Evolutionary conservation across 2,888 invertebrate genomes (phyloP).

Genomic region (Dolichomitus sp.): DNA sequence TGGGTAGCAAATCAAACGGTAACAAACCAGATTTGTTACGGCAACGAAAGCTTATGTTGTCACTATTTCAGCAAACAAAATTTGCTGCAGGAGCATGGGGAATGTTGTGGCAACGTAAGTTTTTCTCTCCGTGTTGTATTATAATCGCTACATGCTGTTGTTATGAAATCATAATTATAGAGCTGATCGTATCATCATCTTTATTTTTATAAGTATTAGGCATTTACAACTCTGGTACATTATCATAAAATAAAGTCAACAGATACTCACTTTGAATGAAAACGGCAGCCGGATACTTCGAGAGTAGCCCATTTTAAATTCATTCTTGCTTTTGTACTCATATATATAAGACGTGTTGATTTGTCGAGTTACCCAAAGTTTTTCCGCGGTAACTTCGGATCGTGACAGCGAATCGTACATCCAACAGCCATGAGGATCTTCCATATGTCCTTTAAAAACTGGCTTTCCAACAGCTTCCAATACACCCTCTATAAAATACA

Average conservation of each 20-base stretch:
- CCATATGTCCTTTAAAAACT: conserved; percentile 94
- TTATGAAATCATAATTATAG: too few species aligned
- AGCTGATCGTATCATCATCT: too few species aligned
- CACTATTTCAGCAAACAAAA: too few species aligned
- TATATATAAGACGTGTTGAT: conserved; percentile 91
- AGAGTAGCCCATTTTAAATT: conserved; percentile 87
- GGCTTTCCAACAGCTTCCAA: conserved; percentile 97
- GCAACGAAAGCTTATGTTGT: too few species aligned
- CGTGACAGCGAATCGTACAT: conserved; percentile 91
- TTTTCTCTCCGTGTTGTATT: too few species aligned
- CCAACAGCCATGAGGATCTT: conserved; percentile 94
- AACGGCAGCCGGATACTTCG: conserved; percentile 79
- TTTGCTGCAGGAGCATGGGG: too few species aligned
- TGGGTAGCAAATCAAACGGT: too few species aligned
- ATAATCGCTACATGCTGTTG: too few species aligned
- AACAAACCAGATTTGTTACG: too few species aligned
- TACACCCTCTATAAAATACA: conserved; percentile 90
- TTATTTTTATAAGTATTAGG: too few species aligned
- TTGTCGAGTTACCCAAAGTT: conserved; percentile 94
- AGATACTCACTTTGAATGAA: conserved; percentile 86
- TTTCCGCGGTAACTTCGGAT: conserved; percentile 88
- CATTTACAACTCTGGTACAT: too few species aligned
- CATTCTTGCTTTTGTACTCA: conserved; percentile 92
- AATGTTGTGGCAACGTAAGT: too few species aligned
- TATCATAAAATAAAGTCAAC: neutral